Base-by-base conservation (phyloP, 2,797 vertebrate species). In the Hypotaenidia okinawae region DNA sequence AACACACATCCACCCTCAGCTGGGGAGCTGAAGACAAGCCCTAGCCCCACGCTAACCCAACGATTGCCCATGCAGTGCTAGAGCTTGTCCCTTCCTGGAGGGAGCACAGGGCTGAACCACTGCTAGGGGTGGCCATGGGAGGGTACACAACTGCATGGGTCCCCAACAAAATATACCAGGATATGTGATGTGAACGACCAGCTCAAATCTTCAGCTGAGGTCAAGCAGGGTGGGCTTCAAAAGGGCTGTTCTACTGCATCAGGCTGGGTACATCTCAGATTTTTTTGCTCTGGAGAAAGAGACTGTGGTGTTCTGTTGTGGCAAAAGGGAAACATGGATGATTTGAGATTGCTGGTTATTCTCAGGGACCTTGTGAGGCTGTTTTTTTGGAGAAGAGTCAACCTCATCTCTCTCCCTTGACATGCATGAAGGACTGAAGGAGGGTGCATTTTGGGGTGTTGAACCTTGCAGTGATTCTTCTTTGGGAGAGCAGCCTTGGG, bases 51-150 rank as follows among this genome's bases (percentile, higher is more conserved):
- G 2, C 37, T 72, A 33, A 30, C 30, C 33, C 45, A 19, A 33
- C 3, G 5, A 32, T 16, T 39, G 73, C 28, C 33, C 4, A 1
- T 5, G 15, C 43, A 24, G 55, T n/a, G 11, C 1, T 6, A 2
- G 57, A 49, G 57, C 45, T 3, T 8, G 57, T 39, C 22, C 58
- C 47, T 41, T 62, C 47, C 74, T 14, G 13, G 58, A 27, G 16
- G 35, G 28, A 51, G 13, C 28, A 9, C 33, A 27, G 45, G 58
- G 47, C 59, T 52, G 45, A 52, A 21, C 47, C 6, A 3, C 13
- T 7, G 58, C 16, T 12, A 19, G 43, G 12, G 14, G 73, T 45
- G 11, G 22, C 11, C 28, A 39, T 51, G 1, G 0, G 45, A 19
- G 21, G 30, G 35, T 62, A 51, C 74, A 21, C 58, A 27, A 51